Conservation (phyloP, 1,140 invertebrate species). For the Cyphomyrmex costatus region DNA sequence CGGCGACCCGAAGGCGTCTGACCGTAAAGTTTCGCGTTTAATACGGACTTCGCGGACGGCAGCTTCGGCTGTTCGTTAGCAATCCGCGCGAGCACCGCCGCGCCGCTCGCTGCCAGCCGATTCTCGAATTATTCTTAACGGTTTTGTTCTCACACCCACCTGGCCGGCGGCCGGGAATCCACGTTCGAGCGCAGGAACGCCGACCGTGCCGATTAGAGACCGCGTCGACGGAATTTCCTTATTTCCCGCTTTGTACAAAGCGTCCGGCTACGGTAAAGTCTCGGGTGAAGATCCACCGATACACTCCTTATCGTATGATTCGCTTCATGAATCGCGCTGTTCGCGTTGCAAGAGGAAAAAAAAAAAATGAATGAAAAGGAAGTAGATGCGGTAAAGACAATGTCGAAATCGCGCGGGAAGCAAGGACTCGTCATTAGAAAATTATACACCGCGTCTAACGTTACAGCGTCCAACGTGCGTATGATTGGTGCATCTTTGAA, state of each 20-base stretch:
- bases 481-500: conserved; percentile 22
- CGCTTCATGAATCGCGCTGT: conserved; percentile 44
- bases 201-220: conserved; percentile 53
- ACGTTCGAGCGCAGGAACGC: conserved; percentile 67
- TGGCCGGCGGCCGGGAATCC: conserved; percentile 60
- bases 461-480: neutral
- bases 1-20: neutral
- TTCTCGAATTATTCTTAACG: conserved; percentile 73
- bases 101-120: conserved; percentile 7
- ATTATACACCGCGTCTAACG: conserved; percentile 24
- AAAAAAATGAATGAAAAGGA: conserved; percentile 12
- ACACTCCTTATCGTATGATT: conserved; percentile 38
- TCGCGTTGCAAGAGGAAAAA: neutral
- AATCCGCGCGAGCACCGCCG: neutral
- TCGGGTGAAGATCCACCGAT: conserved; percentile 20
- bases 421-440: conserved; percentile 35
- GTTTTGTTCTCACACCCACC: conserved; percentile 78
- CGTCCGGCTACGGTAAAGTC: conserved; percentile 9
- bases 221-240: conserved; percentile 59
- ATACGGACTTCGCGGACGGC: conserved; percentile 44
- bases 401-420: conserved; percentile 49
- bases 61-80: conserved; percentile 45
- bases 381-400: conserved; percentile 20
- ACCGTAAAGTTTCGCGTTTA: conserved; percentile 67
- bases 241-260: conserved; percentile 54